phyloP scores from a whole-genome alignment of 2,113 vertebrate species.

The Campylomormyrus numenius region DNA sequence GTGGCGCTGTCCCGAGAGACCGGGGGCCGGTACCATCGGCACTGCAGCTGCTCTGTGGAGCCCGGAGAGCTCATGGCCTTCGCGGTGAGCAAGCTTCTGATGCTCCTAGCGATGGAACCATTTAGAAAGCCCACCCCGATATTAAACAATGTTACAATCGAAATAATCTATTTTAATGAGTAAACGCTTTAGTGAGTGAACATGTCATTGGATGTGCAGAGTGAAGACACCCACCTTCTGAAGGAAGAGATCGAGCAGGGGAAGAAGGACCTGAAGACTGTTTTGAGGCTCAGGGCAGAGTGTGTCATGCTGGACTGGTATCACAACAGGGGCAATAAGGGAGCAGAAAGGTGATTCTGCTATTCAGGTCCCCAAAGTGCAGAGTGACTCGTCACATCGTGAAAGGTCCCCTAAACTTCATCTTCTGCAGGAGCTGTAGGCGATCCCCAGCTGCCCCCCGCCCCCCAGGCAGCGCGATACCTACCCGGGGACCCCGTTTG shows the following conservation, averaged over 20 bases:
- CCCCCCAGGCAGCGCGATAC: neutral
- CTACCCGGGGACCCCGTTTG: neutral
- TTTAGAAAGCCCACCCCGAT: neutral
- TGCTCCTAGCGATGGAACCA: too few relatives aligned
- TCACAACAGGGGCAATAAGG: constrained; percentile 31
- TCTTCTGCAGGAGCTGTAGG: neutral
- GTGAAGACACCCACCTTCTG: constrained; percentile 62
- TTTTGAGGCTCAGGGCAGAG: constrained; percentile 50
- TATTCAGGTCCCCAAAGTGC: neutral
- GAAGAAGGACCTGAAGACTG: constrained; percentile 52
- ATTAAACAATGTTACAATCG: neutral
- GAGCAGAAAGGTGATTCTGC: constrained; percentile 11
- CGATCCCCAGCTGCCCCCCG: neutral
- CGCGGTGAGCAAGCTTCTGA: constrained; percentile 47
- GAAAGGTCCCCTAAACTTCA: neutral
- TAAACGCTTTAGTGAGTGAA: neutral
- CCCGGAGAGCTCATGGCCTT: constrained; percentile 31
- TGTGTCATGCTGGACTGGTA: constrained; percentile 60
- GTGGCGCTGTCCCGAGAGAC: constrained; percentile 58
- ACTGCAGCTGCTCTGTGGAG: constrained; percentile 42
- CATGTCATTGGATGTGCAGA: constrained; percentile 45
- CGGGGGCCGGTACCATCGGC: constrained; percentile 60
- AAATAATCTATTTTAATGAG: neutral
- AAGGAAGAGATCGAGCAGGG: constrained; percentile 63
- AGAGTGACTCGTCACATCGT: neutral